Percentiles rank a stretch among this genome's conserved stretches.
These are phyloP conservation scores for Atractosteus spatula DNA, from an alignment of 2,113 vertebrate species.

Conservation along the genomic window DNA sequence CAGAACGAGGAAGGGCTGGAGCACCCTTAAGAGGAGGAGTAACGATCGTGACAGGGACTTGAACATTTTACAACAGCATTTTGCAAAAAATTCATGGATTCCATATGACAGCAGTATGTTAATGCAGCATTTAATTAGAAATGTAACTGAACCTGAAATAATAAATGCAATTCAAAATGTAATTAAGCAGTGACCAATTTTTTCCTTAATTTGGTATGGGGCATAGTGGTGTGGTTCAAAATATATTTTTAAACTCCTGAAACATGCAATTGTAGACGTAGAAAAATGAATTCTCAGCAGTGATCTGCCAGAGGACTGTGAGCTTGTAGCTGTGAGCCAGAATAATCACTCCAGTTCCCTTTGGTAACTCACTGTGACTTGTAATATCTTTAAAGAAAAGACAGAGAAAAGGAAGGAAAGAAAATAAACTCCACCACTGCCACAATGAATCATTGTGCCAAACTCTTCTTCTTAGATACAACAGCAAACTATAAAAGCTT, in stretches of 20 bases:
- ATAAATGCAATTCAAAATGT: too few relatives aligned
- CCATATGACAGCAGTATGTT: too few relatives aligned
- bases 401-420: neutral
- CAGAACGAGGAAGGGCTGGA: too few relatives aligned
- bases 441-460: neutral
- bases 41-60: too few relatives aligned
- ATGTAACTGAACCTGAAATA: neutral
- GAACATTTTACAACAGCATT: too few relatives aligned
- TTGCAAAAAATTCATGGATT: too few relatives aligned
- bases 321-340: neutral
- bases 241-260: too few relatives aligned
- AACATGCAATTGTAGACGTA: neutral
- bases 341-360: conserved; percentile 6
- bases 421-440: neutral
- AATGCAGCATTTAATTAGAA: neutral
- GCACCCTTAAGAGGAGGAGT: too few relatives aligned
- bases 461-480: neutral
- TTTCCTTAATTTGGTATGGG: too few relatives aligned
- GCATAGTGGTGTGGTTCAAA: too few relatives aligned
- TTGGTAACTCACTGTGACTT: neutral
- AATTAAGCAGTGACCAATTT: too few relatives aligned
- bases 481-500: neutral
- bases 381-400: neutral
- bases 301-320: conserved; percentile 5
- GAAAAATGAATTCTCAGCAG: neutral